Evolutionary conservation across 92 coral and sea anemone species (phyloP).

Genomic region (Chrysogorgia sp.): DNA sequence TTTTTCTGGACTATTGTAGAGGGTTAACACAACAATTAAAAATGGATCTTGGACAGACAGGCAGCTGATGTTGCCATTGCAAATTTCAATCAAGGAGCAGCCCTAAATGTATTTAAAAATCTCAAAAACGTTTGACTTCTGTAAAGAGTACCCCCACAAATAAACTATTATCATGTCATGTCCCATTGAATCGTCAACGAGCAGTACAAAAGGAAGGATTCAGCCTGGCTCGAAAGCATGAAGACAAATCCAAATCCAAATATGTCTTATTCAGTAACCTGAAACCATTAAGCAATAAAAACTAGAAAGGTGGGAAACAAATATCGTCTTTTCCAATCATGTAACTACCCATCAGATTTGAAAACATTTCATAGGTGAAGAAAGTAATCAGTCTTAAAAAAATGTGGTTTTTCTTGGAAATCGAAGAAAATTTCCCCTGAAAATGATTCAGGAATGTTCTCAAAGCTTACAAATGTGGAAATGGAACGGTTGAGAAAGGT

Average conservation of each 20-base stretch:
- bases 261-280: constrained; percentile 28
- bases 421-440: neutral
- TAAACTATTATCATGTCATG: constrained; percentile 18
- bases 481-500: neutral
- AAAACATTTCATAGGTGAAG: neutral
- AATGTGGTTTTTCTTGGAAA: constrained; percentile 29
- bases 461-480: neutral
- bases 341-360: neutral
- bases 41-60: constrained; percentile 7
- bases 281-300: constrained; percentile 26
- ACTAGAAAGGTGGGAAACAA: constrained; percentile 16
- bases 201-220: constrained; percentile 27
- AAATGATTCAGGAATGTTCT: no score
- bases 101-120: constrained; percentile 16
- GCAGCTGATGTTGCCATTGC: constrained; percentile 14
- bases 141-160: constrained; percentile 13
- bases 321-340: constrained; percentile 14
- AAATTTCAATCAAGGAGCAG: constrained; percentile 17
- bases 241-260: constrained; percentile 17
- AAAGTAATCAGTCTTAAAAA: neutral
- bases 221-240: constrained; percentile 7
- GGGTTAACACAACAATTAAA: constrained; percentile 20
- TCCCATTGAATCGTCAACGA: constrained; percentile 29
- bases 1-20: no score
- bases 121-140: no score